Base-by-base conservation (phyloP, 2,888 invertebrate species). In the Osedax fenrisi region DNA sequence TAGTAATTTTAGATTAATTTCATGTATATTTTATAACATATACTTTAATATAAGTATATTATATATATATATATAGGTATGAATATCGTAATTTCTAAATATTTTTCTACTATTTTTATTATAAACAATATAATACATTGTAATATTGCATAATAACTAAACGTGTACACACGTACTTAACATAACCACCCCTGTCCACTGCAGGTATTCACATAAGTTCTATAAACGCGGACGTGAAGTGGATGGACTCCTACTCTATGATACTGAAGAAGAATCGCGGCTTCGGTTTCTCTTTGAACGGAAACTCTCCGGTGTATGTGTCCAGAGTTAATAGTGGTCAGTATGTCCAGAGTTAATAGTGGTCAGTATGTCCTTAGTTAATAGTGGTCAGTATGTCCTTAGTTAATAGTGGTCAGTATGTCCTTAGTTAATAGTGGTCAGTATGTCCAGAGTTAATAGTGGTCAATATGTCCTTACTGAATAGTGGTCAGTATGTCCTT, bases 271-370 rank as follows among this genome's bases (percentile, higher is more conserved):
- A 77, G 2, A 80, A 81, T 74, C 10, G 26, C 5, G 83, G 83
- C 1, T 83, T 81, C 78, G 83, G 83, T 3, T 83, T 83, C 76
- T 80, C 81, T 2, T 81, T 83, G 22, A 78, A 81, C 5, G 83
- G 82, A 64, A 80, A 80, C 13, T 80, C 81, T 73, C 83, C 83
- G 10, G 82, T 81, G 2, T 78, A 79, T 26, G 81, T 83, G 13
- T 81, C 83, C 27, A 77, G 81, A 73, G 81, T 83, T 3, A 82
- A 83, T 72, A 77, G 80, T 73, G 79, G 80, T 79, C 73, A 75
- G 73, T 26, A 80, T 83, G 13, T 81, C 83, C 27, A 77, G 81
- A 73, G 81, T 83, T 3, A 82, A 83, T 72, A 77, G 80, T 73
- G 79, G 80, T 79, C 73, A 75, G 73, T 26, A 80, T 83, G 13